Base-by-base conservation (phyloP, 2,113 vertebrate genomes). In the Semnornis frantzii region DNA sequence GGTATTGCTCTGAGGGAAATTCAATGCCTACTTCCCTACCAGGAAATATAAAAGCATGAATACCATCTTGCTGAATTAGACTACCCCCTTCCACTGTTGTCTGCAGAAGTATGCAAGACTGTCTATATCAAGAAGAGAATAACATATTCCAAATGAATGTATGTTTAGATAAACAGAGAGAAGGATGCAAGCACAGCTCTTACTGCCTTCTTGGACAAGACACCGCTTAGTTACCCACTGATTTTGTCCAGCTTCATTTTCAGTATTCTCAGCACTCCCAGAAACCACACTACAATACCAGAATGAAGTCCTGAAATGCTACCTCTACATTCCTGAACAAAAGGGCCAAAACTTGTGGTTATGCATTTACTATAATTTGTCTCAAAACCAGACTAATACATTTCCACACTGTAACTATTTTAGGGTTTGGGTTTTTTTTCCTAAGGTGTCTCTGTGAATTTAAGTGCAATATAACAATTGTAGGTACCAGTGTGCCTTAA, bases 1-100 rank as follows among this genome's bases (percentile, higher is more conserved):
- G 72, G 92, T 82, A 91, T 48, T 87, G 48, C 82, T 77, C 57
- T n/a, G 57, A 87, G 52, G 57, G 89, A 68, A 93, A 93, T 58
- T 62, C 74, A 92, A 92, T 80, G 64, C 33, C 21, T 50, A 9
- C 25, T 50, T 76, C 24, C 54, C 65, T 58, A 88, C 23, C 54
- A 88, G 79, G 34, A 85, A 89, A 25, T 34, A 85, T 50, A 85
- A 88, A 81, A 87, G 27, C 11, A n/a, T 71, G 60, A 75, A 57
- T 27, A 55, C 12, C 12, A 46, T 79, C 64, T 88, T 69, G 57
- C 76, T 77, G 58, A 77, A 78, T 54, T 81, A 62, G 15, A 52
- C 42, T 62, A 79, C 30, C 15, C 28, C 28, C 66, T 92, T 70
- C 74, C 13, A 5, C 25, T 85, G 12, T 27, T 58, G 81, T 88